A percentile compares a stretch with the other conserved stretches of the same genome.
Evolutionary conservation across 2,797 vertebrate genomes (phyloP).

Genomic region (Denticeps clupeoides): DNA sequence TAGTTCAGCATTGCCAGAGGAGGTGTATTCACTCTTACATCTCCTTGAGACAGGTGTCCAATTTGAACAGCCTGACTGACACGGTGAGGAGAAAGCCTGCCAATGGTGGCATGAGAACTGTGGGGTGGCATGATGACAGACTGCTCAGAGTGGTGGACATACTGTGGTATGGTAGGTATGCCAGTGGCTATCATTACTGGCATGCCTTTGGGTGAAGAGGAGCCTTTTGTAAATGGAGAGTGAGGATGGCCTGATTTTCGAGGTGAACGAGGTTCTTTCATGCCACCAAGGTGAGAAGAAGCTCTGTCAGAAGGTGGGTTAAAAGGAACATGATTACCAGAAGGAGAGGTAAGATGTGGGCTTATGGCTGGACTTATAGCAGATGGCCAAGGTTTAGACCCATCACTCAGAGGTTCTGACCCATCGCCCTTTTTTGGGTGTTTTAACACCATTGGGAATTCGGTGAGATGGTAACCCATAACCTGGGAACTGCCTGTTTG

Average conservation of each 20-base stretch:
- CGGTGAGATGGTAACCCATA: constrained; percentile 72
- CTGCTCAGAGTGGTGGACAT: constrained; percentile 85
- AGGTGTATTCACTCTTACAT: constrained; percentile 90
- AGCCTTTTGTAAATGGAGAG: constrained; percentile 72
- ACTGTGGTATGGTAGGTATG: constrained; percentile 77
- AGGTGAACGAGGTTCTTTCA: constrained; percentile 82
- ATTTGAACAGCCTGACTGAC: constrained; percentile 83
- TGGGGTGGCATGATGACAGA: constrained; percentile 97
- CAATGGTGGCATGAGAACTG: constrained; percentile 57
- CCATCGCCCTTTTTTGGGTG: constrained; percentile 80
- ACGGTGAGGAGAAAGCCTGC: constrained; percentile 73
- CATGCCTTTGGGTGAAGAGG: constrained; percentile 76
- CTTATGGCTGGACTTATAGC: constrained; percentile 80
- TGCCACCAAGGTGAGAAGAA: constrained; percentile 58
- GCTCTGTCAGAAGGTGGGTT: constrained; percentile 64
- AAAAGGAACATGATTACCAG: constrained; percentile 77
- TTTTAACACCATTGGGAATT: constrained; percentile 64
- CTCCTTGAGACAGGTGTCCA: constrained; percentile 85
- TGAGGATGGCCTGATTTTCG: constrained; percentile 78
- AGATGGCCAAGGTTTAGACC: constrained; percentile 73
- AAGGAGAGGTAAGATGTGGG: constrained; percentile 81
- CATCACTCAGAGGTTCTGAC: constrained; percentile 71
- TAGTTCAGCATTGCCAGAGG: constrained; percentile 83
- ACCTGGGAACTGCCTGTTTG: constrained; percentile 72
- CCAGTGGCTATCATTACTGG: constrained; percentile 76